Percentiles rank a stretch among this genome's conserved stretches.
Conservation (phyloP, 2,888 invertebrate genomes). For the Galerucella nymphaeae region DNA sequence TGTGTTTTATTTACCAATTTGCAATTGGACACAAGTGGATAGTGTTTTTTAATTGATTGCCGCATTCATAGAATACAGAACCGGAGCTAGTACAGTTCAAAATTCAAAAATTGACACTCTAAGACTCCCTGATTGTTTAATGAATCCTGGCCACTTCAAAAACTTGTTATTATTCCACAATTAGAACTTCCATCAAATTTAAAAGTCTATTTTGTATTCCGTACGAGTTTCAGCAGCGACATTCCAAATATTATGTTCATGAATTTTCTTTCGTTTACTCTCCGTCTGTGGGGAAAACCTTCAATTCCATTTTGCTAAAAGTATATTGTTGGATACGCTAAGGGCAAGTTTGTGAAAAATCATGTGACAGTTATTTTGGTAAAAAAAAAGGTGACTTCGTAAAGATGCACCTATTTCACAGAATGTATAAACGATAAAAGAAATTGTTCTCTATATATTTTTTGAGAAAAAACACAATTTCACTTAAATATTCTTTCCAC, state of each 20-base stretch:
- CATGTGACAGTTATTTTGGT: slow-evolving; percentile 15
- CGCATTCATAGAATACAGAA: neutral
- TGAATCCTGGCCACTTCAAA: too few relatives aligned
- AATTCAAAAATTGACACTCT: too few relatives aligned
- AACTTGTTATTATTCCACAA: neutral
- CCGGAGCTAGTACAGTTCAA: neutral
- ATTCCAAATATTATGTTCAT: slow-evolving; percentile 15
- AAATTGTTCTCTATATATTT: neutral
- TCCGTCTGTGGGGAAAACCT: slow-evolving; percentile 17
- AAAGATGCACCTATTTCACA: neutral
- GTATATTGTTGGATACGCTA: slow-evolving; percentile 17
- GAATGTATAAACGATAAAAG: neutral
- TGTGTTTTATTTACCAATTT: slow-evolving; percentile 11
- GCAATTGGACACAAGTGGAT: neutral
- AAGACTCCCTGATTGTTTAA: too few relatives aligned
- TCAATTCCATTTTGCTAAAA: slow-evolving; percentile 25
- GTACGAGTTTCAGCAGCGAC: slow-evolving; percentile 7
- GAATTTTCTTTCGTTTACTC: slow-evolving; percentile 14
- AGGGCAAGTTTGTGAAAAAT: slow-evolving; percentile 16
- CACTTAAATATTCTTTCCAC: neutral
- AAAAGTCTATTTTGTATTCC: slow-evolving; percentile 5
- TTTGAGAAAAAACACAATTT: neutral
- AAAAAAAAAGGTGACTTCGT: slow-evolving; percentile 2
- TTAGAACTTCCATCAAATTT: neutral
- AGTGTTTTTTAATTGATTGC: slow-evolving; percentile 21